A percentile compares a stretch with the other conserved stretches of the same genome.
These are phyloP conservation scores for Dorcus hopei DNA, from an alignment of 2,888 invertebrate species.

Conservation along the genomic window DNA sequence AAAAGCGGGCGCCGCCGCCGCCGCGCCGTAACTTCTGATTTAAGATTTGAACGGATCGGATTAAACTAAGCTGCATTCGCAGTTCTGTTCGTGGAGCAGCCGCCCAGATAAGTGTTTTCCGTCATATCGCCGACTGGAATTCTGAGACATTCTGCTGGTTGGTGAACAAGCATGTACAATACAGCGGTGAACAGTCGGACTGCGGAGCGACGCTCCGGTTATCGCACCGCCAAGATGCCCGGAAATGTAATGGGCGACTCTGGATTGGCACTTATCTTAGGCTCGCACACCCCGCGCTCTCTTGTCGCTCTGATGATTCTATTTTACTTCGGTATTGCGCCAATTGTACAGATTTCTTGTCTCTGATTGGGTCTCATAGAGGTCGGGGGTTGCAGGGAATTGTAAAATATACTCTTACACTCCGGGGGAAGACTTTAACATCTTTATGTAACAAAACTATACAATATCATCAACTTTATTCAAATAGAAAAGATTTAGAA, in stretches of 20 bases:
- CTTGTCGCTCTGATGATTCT: conserved; percentile 31
- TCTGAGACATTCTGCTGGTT: no score
- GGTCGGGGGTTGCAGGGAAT: neutral
- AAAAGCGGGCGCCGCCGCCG: conserved; percentile 23
- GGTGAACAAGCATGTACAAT: no score
- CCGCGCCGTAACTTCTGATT: conserved; percentile 45
- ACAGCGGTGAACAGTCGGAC: conserved; percentile 16
- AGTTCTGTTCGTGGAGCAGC: conserved; percentile 27
- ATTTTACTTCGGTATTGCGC: conserved; percentile 32
- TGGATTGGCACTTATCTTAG: conserved; percentile 33
- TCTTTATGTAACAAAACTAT: no score
- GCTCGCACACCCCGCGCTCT: conserved; percentile 29
- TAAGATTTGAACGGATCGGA: conserved; percentile 46
- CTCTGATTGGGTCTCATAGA: conserved; percentile 33
- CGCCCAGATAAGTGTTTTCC: conserved; percentile 1
- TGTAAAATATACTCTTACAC: neutral
- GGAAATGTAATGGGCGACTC: conserved; percentile 22
- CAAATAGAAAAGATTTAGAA: no score
- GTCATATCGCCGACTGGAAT: neutral
- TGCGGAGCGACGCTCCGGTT: conserved; percentile 17
- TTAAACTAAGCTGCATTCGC: conserved; percentile 41
- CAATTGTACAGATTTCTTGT: conserved; percentile 39
- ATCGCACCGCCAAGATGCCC: conserved; percentile 14
- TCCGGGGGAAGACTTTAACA: neutral
- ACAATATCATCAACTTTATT: no score